Percentiles rank a stretch among this genome's conserved stretches.
phyloP scores from a whole-genome alignment of 2,113 vertebrate genomes.

The Ranitomeya variabilis region DNA sequence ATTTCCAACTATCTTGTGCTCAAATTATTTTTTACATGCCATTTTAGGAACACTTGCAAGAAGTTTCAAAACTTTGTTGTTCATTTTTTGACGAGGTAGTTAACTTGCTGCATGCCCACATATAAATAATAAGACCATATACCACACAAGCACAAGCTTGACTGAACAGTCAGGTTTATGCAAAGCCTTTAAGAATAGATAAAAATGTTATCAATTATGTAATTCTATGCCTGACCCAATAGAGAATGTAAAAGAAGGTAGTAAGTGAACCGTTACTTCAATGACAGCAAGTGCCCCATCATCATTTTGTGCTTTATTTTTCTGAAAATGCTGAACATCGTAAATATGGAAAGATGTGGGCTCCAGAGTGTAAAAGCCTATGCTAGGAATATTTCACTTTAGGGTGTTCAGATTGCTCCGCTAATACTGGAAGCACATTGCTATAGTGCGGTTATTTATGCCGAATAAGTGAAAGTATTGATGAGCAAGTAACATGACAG shows the following conservation, averaged over 20 bases:
- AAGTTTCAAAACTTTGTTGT: no score
- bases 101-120: no score
- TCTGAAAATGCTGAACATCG: neutral
- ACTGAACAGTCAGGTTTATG: no score
- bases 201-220: neutral
- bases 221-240: neutral
- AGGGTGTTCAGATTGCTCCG: neutral
- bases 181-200: no score
- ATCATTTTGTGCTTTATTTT: neutral
- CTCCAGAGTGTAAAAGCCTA: neutral
- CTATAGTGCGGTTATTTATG: neutral
- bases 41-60: no score
- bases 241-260: neutral
- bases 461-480: neutral
- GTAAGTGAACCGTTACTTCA: neutral
- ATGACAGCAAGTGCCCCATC: neutral
- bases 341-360: neutral
- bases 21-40: no score
- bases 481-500: neutral
- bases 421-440: conserved; percentile 13
- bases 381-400: neutral
- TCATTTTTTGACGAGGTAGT: no score
- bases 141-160: no score
- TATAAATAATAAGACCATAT: no score
- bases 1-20: no score